A percentile compares a stretch with the other conserved stretches of the same genome.
These are phyloP conservation scores for Copsychus sechellarum DNA, from an alignment of 2,113 vertebrate genomes.

Conservation along the genomic window DNA sequence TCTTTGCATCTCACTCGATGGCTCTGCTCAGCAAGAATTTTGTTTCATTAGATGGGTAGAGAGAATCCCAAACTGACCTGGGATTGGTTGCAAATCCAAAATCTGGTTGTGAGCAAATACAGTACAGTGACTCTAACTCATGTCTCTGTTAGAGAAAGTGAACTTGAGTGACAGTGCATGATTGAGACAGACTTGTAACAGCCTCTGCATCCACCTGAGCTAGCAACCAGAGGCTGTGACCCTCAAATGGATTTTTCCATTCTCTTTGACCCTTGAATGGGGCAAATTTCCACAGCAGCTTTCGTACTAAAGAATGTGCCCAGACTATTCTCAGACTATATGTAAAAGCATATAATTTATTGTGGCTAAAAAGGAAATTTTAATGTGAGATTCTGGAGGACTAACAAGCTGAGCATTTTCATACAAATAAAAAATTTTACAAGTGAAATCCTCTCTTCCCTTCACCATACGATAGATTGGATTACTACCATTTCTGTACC, in stretches of 20 bases:
- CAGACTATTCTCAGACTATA: not conserved
- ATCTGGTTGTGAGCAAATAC: not conserved
- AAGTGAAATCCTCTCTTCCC: not conserved
- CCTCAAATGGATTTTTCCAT: not conserved
- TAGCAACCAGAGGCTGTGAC: fast-evolving
- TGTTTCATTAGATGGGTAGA: not conserved
- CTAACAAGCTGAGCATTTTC: not conserved
- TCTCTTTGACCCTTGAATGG: not conserved
- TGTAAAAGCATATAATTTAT: not conserved
- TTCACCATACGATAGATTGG: not conserved
- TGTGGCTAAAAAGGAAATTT: not conserved
- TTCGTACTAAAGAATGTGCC: not conserved
- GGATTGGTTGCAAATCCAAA: not conserved
- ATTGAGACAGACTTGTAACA: not conserved
- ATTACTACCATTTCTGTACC: not conserved
- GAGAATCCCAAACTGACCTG: not conserved
- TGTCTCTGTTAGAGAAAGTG: not conserved
- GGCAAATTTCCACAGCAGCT: not conserved
- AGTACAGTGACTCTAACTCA: fast-evolving
- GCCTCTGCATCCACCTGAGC: not conserved
- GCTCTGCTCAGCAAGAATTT: not conserved
- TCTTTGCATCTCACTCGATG: not conserved
- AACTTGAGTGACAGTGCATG: too few relatives aligned
- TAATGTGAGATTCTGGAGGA: not conserved
- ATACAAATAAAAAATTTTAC: not conserved